Conservation (phyloP, 2,888 invertebrate genomes). For the Hartigia nigra region DNA sequence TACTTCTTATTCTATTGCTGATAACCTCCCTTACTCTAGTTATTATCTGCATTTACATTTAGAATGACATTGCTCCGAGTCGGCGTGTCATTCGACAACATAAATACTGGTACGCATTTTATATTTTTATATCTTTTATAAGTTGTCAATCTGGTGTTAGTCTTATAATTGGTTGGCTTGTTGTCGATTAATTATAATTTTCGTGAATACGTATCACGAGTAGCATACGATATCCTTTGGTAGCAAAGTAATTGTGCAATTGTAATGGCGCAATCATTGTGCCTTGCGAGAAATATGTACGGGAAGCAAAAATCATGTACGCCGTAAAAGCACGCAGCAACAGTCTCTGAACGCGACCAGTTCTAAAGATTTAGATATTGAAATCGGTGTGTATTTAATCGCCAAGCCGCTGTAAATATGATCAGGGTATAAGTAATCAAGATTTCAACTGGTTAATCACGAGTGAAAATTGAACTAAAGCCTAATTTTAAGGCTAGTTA, state of each 20-base stretch:
- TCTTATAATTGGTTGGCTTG: not conserved
- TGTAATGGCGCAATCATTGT: slow-evolving; percentile 6
- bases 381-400: slow-evolving; percentile 39
- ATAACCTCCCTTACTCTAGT: not conserved
- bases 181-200: not conserved
- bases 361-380: slow-evolving; percentile 25
- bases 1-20: not conserved
- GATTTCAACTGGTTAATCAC: slow-evolving; percentile 38
- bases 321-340: slow-evolving; percentile 7
- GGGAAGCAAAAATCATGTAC: not conserved
- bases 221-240: slow-evolving; percentile 1
- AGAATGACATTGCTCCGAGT: not conserved
- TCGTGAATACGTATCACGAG: not conserved
- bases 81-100: not conserved
- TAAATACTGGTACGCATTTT: not conserved
- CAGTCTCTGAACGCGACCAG: slow-evolving; percentile 32
- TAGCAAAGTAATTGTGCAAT: slow-evolving; percentile 10
- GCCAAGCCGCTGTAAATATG: slow-evolving; percentile 55
- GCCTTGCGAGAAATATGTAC: slow-evolving; percentile 11
- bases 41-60: not conserved
- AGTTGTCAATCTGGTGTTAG: not conserved
- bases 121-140: not conserved
- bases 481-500: slow-evolving; percentile 29
- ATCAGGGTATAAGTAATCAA: slow-evolving; percentile 58
- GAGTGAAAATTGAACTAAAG: slow-evolving; percentile 25